Base-by-base conservation (phyloP, 1,140 invertebrate species). In the Diuraphis noxia region DNA sequence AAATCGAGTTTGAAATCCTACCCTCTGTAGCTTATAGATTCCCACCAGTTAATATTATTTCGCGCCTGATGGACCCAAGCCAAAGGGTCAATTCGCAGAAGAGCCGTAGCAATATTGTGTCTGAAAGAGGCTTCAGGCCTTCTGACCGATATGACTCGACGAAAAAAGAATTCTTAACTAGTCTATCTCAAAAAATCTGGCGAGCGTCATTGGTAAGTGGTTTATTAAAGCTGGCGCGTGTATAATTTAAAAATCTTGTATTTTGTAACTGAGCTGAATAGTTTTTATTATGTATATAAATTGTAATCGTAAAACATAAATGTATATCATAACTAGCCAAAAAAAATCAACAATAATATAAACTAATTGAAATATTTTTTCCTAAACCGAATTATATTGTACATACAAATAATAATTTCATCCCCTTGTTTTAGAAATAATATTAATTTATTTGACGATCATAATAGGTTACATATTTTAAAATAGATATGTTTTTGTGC, bases 141-240 rank as follows among this genome's bases (percentile, higher is more conserved):
- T 97, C 97, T 0, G 97, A 98, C 93, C 95, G 96, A 93, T 95
- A 96, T 94, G 96, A 98, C 94, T 96, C 97, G 2, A 94, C 95
- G 84, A 98, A 98, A 94, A 96, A 95, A 93, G 95, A 96, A 93
- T 97, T 97, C 94, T 95, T 98, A 88, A 96, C 96, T 91, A 95
- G 96, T 93, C 95, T 98, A 92, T 97, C 97, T 92, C 95, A 96
- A 92, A 96, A 96, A 93, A 95, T 97, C 93, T 96, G 97, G 93
- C 96, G 96, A 94, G 95, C 96, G 94, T 96, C 96, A 93, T 95
- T 96, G 96, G 96, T 97, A 94, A 95, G 96, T 91, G 77, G 43
- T 52, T 79, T 95, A 92, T 92, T 91, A 93, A 90, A 90, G 25
- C n/a, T 34, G 41, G 63, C 88, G 41, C 46, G 40, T 41, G 43